Conservation (phyloP, 2,113 vertebrate species). For the Epinephelus moara region DNA sequence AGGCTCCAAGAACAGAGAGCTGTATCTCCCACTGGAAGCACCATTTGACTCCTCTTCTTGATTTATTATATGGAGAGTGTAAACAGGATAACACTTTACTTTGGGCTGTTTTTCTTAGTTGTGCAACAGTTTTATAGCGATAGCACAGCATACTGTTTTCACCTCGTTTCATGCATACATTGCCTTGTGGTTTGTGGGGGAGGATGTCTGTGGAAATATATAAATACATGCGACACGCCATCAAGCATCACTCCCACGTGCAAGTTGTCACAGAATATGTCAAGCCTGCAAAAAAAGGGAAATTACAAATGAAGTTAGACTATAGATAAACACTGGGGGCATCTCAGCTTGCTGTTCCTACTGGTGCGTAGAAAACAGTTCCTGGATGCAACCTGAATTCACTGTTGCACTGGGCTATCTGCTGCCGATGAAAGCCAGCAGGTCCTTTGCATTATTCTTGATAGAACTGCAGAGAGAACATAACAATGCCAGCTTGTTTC, state of each 20-base stretch:
- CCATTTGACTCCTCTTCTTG: slow-evolving; percentile 21
- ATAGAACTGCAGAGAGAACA: slow-evolving; percentile 63
- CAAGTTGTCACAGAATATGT: slow-evolving; percentile 43
- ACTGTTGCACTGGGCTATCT: slow-evolving; percentile 41
- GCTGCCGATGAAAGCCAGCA: slow-evolving; percentile 58
- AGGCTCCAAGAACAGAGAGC: slow-evolving; percentile 44
- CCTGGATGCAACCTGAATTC: slow-evolving; percentile 42
- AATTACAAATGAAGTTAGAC: slow-evolving; percentile 44
- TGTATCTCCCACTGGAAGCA: slow-evolving; percentile 8
- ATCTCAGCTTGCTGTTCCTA: slow-evolving; percentile 30
- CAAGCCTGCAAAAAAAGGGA: slow-evolving; percentile 33
- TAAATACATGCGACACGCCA: slow-evolving; percentile 39
- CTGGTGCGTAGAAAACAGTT: slow-evolving; percentile 30
- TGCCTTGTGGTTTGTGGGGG: slow-evolving; percentile 50
- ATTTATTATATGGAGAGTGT: slow-evolving; percentile 21
- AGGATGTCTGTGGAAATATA: slow-evolving; percentile 52
- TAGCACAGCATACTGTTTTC: slow-evolving; percentile 21
- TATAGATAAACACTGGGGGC: slow-evolving; percentile 23
- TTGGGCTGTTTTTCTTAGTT: slow-evolving; percentile 4
- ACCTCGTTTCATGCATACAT: slow-evolving; percentile 41
- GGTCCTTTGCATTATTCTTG: slow-evolving; percentile 64
- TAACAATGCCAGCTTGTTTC: slow-evolving; percentile 68
- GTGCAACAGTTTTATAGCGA: slow-evolving; percentile 29
- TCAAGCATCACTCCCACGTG: slow-evolving; percentile 53
- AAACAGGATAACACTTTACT: slow-evolving; percentile 7